Conservation (phyloP, 2,888 invertebrate genomes). For the Laothoe populi region DNA sequence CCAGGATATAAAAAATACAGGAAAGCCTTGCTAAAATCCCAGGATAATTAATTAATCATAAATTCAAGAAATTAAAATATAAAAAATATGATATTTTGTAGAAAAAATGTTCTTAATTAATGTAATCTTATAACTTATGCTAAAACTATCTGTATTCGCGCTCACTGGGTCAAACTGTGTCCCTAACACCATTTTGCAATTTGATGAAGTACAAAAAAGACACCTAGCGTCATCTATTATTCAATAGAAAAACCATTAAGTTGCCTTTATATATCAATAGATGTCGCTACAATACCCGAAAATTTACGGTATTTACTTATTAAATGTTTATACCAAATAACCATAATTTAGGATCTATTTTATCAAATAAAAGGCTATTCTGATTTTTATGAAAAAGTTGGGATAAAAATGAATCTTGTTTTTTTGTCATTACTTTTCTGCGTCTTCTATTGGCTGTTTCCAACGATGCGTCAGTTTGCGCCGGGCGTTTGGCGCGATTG, state of each 20-base stretch:
- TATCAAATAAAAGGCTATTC: not conserved
- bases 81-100: too few species aligned
- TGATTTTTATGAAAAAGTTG: too few species aligned
- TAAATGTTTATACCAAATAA: not conserved
- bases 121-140: too few species aligned
- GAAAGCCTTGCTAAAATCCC: too few species aligned
- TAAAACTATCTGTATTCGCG: too few species aligned
- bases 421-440: not conserved
- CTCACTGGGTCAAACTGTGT: too few species aligned
- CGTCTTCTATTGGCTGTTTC: slow-evolving; percentile 12
- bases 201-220: not conserved
- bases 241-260: slow-evolving; percentile 6
- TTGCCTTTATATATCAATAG: not conserved
- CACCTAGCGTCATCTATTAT: slow-evolving; percentile 19
- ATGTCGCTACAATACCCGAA: not conserved
- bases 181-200: not conserved
- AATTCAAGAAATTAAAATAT: too few species aligned
- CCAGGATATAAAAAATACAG: too few species aligned
- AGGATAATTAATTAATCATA: too few species aligned
- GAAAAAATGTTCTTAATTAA: too few species aligned
- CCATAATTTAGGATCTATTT: not conserved
- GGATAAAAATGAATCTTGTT: not conserved
- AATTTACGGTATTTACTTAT: not conserved
- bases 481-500: slow-evolving; percentile 59
- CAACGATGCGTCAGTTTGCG: slow-evolving; percentile 61